Conservation (phyloP, 1,140 invertebrate genomes). For the Zaprionus nigranus region DNA sequence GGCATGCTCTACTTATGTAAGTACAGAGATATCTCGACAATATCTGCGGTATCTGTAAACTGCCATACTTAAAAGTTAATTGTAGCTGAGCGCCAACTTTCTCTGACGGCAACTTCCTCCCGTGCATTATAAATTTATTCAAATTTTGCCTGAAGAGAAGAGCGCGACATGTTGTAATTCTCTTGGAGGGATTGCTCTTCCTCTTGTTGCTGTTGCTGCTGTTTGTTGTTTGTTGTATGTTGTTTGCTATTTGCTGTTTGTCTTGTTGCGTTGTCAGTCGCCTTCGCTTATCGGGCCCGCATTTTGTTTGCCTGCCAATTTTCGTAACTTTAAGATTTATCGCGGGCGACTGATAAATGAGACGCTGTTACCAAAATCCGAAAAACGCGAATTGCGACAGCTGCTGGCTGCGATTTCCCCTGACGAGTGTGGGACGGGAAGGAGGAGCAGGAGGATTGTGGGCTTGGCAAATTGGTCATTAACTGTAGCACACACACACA, state of each 20-base stretch:
- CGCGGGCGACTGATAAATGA: conserved; percentile 46
- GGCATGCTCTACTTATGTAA: conserved; percentile 20
- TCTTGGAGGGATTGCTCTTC: conserved; percentile 41
- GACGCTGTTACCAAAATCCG: conserved; percentile 49
- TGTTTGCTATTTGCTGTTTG: conserved; percentile 38
- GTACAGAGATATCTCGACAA: conserved; percentile 52
- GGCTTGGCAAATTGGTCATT: conserved; percentile 77
- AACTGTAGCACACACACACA: conserved; percentile 55
- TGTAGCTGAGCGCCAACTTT: conserved; percentile 72
- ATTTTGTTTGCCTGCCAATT: conserved; percentile 61
- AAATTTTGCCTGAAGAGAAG: conserved; percentile 68
- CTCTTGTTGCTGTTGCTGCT: conserved; percentile 24
- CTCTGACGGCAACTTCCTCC: conserved; percentile 15
- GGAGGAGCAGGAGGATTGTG: not conserved
- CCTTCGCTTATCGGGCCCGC: conserved; percentile 37
- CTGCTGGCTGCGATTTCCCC: conserved; percentile 39
- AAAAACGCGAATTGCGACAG: conserved; percentile 70
- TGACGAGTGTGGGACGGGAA: not conserved
- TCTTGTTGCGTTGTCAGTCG: conserved; percentile 30
- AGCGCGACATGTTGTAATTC: conserved; percentile 78
- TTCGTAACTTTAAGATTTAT: conserved; percentile 66
- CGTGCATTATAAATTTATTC: conserved; percentile 77
- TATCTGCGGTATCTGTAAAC: conserved; percentile 81
- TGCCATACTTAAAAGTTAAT: conserved; percentile 84
- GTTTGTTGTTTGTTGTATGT: conserved; percentile 25